Conservation (phyloP, 2,113 vertebrate species). For the Microtus montanus region DNA sequence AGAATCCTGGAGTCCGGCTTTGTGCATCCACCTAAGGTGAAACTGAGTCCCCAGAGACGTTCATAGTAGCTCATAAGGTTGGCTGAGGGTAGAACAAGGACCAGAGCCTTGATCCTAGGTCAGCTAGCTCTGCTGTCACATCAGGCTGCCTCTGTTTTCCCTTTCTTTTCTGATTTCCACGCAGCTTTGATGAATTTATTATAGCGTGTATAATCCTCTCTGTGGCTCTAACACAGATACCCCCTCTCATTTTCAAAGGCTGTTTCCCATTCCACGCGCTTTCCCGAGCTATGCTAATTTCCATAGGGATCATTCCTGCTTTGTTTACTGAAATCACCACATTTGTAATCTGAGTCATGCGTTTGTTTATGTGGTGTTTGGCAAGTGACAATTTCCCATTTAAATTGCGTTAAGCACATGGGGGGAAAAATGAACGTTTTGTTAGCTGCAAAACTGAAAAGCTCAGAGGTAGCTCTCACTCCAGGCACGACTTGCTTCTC, state of each 20-base stretch:
- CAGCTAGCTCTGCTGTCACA: background rate
- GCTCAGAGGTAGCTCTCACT: background rate
- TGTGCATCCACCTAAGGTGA: background rate
- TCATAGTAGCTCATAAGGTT: background rate
- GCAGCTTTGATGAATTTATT: conserved; percentile 31
- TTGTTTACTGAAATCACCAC: conserved; percentile 45
- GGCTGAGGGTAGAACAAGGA: background rate
- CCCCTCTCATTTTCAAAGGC: conserved; percentile 22
- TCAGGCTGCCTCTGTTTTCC: background rate
- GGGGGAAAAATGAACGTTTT: conserved; percentile 15
- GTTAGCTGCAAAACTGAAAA: conserved; percentile 19
- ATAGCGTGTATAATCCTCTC: background rate
- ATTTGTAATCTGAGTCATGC: conserved; percentile 55
- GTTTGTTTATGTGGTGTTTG: conserved; percentile 54
- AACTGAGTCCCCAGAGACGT: conserved; percentile 5
- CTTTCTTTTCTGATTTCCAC: background rate
- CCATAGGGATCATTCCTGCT: conserved; percentile 34
- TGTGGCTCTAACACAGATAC: background rate
- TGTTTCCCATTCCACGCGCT: background rate
- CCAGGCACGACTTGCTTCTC: background rate
- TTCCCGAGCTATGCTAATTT: conserved; percentile 26
- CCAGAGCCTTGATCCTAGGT: background rate
- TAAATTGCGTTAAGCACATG: conserved; percentile 49
- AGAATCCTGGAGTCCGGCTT: background rate
- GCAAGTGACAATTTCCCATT: conserved; percentile 51